phyloP scores from a whole-genome alignment of 2,888 invertebrate genomes.

The Campaea margaritaria region DNA sequence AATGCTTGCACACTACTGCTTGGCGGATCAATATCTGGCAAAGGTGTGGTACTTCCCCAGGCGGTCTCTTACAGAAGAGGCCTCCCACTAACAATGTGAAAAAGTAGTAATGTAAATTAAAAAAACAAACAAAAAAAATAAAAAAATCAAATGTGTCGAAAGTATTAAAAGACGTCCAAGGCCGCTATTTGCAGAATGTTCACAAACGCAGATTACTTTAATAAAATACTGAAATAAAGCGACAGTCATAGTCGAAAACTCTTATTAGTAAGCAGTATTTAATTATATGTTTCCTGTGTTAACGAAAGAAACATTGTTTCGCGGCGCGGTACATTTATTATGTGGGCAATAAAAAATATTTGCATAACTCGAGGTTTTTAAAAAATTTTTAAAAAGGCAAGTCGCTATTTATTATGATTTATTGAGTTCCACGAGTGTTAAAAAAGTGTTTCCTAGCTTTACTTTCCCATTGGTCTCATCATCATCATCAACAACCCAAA shows the following conservation, averaged over 20 bases:
- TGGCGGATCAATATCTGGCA: too few relatives aligned
- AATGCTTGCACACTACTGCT: too few relatives aligned
- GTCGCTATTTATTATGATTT: not conserved
- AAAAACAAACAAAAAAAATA: not conserved
- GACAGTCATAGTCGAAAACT: constrained; percentile 22
- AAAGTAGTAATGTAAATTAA: too few relatives aligned
- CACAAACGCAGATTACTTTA: not conserved
- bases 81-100: too few relatives aligned
- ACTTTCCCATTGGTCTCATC: too few relatives aligned
- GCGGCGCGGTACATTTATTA: constrained; percentile 22
- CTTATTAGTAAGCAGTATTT: constrained; percentile 11
- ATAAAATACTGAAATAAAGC: constrained; percentile 19
- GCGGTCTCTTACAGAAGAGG: too few relatives aligned
- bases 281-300: constrained; percentile 27
- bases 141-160: not conserved
- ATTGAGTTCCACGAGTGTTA: too few relatives aligned
- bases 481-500: too few relatives aligned
- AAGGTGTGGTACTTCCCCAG: too few relatives aligned
- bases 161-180: constrained; percentile 1
- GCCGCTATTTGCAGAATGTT: constrained; percentile 9
- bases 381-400: constrained; percentile 5
- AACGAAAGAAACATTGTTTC: constrained; percentile 24
- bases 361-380: constrained; percentile 16
- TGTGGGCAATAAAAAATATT: constrained; percentile 21
- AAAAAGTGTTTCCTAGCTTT: too few relatives aligned